Percentiles rank a stretch among this genome's conserved stretches.
Evolutionary conservation across 2,888 invertebrate species (phyloP).

Genomic region (Melinaea menophilus): DNA sequence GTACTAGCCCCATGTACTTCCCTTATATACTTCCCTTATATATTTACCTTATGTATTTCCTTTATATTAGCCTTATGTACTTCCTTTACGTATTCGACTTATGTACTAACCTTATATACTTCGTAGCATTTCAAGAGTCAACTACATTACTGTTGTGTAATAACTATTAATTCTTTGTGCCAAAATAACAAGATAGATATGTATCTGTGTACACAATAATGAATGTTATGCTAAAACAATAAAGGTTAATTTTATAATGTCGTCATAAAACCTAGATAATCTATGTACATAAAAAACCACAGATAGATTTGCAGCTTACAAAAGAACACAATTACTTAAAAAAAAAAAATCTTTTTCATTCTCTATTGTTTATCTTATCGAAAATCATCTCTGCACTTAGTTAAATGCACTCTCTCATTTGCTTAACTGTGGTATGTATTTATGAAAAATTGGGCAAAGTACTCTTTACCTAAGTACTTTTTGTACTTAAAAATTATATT

Average conservation of each 20-base stretch:
- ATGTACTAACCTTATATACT: no score
- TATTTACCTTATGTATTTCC: no score
- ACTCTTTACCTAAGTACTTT: no score
- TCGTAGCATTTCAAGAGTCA: background rate
- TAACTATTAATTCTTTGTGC: background rate
- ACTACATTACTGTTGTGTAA: constrained; percentile 4
- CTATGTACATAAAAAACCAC: background rate
- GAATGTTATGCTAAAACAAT: background rate
- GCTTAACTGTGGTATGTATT: no score
- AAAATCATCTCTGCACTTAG: constrained; percentile 3
- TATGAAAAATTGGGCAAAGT: no score
- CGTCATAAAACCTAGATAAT: background rate
- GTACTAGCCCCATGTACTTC: no score
- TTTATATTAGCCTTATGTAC: no score
- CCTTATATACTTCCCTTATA: no score
- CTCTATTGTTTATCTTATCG: constrained; percentile 14
- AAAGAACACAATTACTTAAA: constrained; percentile 25
- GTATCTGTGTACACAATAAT: background rate
- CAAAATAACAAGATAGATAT: background rate
- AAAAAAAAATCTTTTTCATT: constrained; percentile 14
- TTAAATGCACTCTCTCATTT: background rate
- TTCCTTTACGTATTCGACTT: no score
- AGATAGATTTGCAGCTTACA: constrained; percentile 13
- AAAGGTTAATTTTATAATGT: background rate
- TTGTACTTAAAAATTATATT: no score